A percentile compares a stretch with the other conserved stretches of the same genome.
Conservation (phyloP, 2,888 invertebrate genomes). For the Diarsia dahlii region DNA sequence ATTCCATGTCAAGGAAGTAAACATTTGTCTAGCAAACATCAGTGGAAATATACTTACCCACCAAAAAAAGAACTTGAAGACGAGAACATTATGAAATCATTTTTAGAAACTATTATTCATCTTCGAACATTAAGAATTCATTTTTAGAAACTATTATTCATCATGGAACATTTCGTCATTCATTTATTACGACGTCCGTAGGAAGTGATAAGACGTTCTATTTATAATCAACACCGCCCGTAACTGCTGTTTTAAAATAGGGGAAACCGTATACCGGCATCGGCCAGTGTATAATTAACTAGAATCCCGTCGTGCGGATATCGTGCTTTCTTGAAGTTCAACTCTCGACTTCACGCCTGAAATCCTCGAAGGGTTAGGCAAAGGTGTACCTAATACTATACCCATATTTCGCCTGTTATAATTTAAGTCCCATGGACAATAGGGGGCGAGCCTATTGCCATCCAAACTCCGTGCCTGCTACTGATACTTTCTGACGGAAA, state of each 20-base stretch:
- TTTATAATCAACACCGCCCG: constrained; percentile 41
- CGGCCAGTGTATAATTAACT: constrained; percentile 75
- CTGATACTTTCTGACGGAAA: too few relatives aligned
- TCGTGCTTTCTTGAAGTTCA: not conserved
- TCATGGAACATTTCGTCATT: constrained; percentile 30
- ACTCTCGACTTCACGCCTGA: too few relatives aligned
- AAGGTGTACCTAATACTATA: too few relatives aligned
- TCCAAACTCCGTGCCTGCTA: too few relatives aligned
- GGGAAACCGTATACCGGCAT: constrained; percentile 49
- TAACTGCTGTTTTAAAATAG: constrained; percentile 53
- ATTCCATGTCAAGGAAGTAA: not conserved
- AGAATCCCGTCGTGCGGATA: constrained; percentile 43
- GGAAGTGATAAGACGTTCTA: constrained; percentile 51
- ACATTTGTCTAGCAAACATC: not conserved
- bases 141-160: constrained; percentile 15
- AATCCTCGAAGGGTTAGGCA: too few relatives aligned
- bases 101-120: constrained; percentile 15
- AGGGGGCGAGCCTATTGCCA: too few relatives aligned
- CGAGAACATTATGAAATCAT: not conserved
- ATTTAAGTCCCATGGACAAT: too few relatives aligned
- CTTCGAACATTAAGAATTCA: not conserved
- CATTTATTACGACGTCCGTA: constrained; percentile 44
- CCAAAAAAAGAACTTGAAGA: not conserved
- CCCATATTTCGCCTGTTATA: too few relatives aligned
- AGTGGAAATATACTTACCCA: constrained; percentile 1